These are phyloP conservation scores for Anthoptus insignis DNA, from an alignment of 2,888 invertebrate genomes.

Conservation along the genomic window DNA sequence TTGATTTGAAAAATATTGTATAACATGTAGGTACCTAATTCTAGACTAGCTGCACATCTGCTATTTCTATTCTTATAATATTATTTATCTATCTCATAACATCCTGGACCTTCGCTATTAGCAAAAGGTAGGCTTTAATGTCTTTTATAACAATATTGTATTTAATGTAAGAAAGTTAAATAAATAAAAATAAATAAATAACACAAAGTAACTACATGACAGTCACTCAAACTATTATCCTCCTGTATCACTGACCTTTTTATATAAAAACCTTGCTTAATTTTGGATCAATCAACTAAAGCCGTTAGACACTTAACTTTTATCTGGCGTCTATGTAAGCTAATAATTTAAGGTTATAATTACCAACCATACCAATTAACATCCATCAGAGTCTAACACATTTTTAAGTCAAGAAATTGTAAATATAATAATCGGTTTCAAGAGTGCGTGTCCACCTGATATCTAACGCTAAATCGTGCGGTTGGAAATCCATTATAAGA, in stretches of 20 bases:
- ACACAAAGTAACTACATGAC: too few relatives aligned
- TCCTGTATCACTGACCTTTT: slow-evolving; percentile 1
- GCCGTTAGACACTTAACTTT: not conserved
- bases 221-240: too few relatives aligned
- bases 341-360: not conserved
- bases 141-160: too few relatives aligned
- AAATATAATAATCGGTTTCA: slow-evolving; percentile 27
- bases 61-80: too few relatives aligned
- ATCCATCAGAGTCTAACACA: not conserved
- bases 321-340: not conserved
- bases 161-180: too few relatives aligned
- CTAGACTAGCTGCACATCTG: too few relatives aligned
- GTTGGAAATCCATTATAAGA: slow-evolving; percentile 74
- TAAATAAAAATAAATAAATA: too few relatives aligned
- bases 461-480: slow-evolving; percentile 38
- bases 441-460: slow-evolving; percentile 33
- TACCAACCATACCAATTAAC: slow-evolving; percentile 6
- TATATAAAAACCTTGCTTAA: not conserved
- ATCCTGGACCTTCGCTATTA: too few relatives aligned
- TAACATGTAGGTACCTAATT: too few relatives aligned
- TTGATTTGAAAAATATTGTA: too few relatives aligned
- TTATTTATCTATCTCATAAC: too few relatives aligned
- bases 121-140: too few relatives aligned
- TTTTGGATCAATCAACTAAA: not conserved
- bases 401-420: slow-evolving; percentile 24